Conservation (phyloP, 1,140 invertebrate genomes). For the Drosophila saltans region DNA sequence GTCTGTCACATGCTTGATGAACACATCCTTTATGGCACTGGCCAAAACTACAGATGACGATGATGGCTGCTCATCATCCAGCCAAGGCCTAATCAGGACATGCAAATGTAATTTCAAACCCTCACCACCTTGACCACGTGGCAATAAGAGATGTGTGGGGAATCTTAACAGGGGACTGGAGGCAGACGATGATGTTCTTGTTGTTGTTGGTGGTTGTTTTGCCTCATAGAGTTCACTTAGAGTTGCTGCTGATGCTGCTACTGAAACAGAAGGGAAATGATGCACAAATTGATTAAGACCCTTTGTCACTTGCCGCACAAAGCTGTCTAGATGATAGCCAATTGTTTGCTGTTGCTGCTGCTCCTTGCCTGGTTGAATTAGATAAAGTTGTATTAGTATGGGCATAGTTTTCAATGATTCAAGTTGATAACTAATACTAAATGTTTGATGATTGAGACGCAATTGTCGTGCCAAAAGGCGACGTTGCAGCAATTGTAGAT, state of each 20-base stretch:
- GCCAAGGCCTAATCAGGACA: slow-evolving; percentile 36
- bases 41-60: slow-evolving; percentile 15
- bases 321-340: slow-evolving; percentile 73
- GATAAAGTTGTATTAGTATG: slow-evolving; percentile 65
- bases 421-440: slow-evolving; percentile 53
- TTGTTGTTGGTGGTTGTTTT: slow-evolving; percentile 13
- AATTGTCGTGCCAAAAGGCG: slow-evolving; percentile 84
- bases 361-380: slow-evolving; percentile 11
- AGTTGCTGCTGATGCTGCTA: slow-evolving; percentile 59
- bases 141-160: slow-evolving; percentile 84
- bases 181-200: background rate
- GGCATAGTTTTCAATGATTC: slow-evolving; percentile 56
- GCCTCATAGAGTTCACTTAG: slow-evolving; percentile 77
- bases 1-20: slow-evolving; percentile 38
- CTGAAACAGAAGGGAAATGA: slow-evolving; percentile 51
- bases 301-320: slow-evolving; percentile 59
- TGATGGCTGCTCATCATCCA: background rate
- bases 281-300: slow-evolving; percentile 83
- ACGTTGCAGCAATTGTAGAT: slow-evolving; percentile 60
- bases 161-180: slow-evolving; percentile 46
- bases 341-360: slow-evolving; percentile 12
- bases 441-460: slow-evolving; percentile 85
- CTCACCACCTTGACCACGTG: slow-evolving; percentile 82
- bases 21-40: slow-evolving; percentile 38
- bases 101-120: slow-evolving; percentile 50